Evolutionary conservation across 2,797 vertebrate genomes (phyloP), one percentile per base, ranked within the genome.

Genomic region (Melopsittacus undulatus): DNA sequence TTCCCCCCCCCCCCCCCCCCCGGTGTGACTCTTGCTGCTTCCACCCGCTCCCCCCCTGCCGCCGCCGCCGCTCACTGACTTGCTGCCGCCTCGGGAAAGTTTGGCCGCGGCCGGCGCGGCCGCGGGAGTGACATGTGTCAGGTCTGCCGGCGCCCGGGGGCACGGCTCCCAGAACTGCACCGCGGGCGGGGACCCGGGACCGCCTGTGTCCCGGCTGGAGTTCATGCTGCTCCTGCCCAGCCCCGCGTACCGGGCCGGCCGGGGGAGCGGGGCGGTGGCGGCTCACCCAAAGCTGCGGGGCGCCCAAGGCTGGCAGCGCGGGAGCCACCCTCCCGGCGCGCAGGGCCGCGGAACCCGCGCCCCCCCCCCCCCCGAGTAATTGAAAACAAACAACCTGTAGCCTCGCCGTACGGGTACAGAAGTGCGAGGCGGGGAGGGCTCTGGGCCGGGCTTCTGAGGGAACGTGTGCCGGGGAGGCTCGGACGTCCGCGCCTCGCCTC

Each of bases 81-180:
- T 70, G 86, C 87, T 59, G 69, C 93, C 40, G 92, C 83, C 79
- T 83, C 95, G 32, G 91, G 93, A 97, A 98, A 98, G 96, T 98
- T 97, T 98, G 54, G 69, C 86, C 42, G 69, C 51, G 54, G 83
- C 74, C 66, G 87, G 83, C 38, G 66, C 59, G 67, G 85, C 74
- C 57, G 85, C 87, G 32, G 40, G 49, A 52, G 96, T 97, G 96
- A 97, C 97, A 95, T 96, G 96, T 97, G 97, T 97, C 97, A 97
- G 87, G 82, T 95, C 84, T 79, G 75, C 32, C n/a, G 54, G 96
- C 86, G n/a, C 83, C 73, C 54, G 73, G 15, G 8, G 75, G 52
- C 61, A 40, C 91, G 79, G 89, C 87, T 95, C 83, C 87, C 89
- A 43, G 26, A 69, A 54, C 32, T 13, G 84, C 52, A n/a, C 49